These are phyloP conservation scores for Drosophila infuscata DNA, from an alignment of 2,888 invertebrate genomes.

Conservation along the genomic window DNA sequence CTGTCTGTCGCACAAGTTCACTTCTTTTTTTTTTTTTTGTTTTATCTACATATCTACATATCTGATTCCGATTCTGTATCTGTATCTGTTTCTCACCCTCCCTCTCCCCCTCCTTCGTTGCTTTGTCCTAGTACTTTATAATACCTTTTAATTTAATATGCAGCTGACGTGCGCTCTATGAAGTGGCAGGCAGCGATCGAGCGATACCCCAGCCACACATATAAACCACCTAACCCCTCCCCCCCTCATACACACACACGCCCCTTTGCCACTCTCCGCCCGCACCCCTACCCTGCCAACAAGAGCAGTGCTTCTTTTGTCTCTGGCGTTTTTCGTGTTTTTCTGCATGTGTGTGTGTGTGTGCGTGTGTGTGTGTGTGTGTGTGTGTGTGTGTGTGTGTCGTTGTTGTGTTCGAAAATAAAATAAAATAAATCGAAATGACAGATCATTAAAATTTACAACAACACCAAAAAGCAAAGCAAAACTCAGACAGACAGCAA, in stretches of 20 bases:
- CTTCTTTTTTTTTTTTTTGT: constrained; percentile 47
- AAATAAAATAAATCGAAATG: constrained; percentile 85
- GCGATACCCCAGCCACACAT: constrained; percentile 18
- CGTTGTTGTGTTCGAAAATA: constrained; percentile 67
- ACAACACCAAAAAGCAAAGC: constrained; percentile 62
- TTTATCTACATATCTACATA: background rate
- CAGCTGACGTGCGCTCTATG: constrained; percentile 78
- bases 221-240: background rate
- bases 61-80: background rate
- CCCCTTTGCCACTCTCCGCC: too few species aligned
- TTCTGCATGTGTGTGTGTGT: background rate
- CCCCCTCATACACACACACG: too few species aligned
- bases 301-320: constrained; percentile 55
- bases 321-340: constrained; percentile 18
- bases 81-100: constrained; percentile 2
- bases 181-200: constrained; percentile 58
- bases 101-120: background rate
- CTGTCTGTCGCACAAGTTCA: constrained; percentile 40
- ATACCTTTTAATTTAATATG: constrained; percentile 82
- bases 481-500: constrained; percentile 50
- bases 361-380: background rate
- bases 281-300: background rate
- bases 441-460: constrained; percentile 85
- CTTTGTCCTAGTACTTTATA: constrained; percentile 72
- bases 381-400: constrained; percentile 34